These are phyloP conservation scores for Lordiphosa stackelbergi DNA, from an alignment of 1,140 invertebrate genomes.

Conservation along the genomic window DNA sequence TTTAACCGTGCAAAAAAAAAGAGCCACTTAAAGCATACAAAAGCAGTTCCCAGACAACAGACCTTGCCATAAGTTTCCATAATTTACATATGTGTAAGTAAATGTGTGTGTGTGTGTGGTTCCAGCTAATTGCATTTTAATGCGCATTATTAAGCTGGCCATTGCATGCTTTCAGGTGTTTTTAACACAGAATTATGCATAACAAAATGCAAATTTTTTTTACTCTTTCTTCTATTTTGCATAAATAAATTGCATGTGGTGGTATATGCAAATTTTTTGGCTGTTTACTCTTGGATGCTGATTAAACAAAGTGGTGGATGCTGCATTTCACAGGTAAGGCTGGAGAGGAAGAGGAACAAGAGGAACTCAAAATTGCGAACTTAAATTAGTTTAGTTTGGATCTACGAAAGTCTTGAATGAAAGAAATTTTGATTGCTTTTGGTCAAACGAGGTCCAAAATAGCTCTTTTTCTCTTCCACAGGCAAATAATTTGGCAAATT, in stretches of 20 bases:
- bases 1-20: constrained; percentile 46
- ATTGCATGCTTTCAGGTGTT: constrained; percentile 38
- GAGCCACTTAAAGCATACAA: constrained; percentile 41
- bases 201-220: neutral
- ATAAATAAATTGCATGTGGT: constrained; percentile 15
- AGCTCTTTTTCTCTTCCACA: too few species aligned
- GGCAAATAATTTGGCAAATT: too few species aligned
- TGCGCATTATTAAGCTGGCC: constrained; percentile 50
- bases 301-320: constrained; percentile 5
- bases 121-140: constrained; percentile 63
- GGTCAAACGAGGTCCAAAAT: too few species aligned
- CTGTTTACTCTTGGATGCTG: constrained; percentile 1
- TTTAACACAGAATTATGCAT: constrained; percentile 36
- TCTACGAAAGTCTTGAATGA: too few species aligned
- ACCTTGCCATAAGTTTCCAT: constrained; percentile 35
- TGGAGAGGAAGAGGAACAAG: too few species aligned
- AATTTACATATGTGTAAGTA: constrained; percentile 23
- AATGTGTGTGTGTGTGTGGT: constrained; percentile 10
- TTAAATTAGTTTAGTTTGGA: too few species aligned
- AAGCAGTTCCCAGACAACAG: constrained; percentile 15
- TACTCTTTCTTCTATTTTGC: constrained; percentile 2
- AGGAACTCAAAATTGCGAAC: too few species aligned
- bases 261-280: constrained; percentile 6
- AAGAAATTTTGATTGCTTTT: too few species aligned
- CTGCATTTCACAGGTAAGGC: too few species aligned